phyloP scores from a whole-genome alignment of 2,113 vertebrate species.

The Platycercus adscitus region DNA sequence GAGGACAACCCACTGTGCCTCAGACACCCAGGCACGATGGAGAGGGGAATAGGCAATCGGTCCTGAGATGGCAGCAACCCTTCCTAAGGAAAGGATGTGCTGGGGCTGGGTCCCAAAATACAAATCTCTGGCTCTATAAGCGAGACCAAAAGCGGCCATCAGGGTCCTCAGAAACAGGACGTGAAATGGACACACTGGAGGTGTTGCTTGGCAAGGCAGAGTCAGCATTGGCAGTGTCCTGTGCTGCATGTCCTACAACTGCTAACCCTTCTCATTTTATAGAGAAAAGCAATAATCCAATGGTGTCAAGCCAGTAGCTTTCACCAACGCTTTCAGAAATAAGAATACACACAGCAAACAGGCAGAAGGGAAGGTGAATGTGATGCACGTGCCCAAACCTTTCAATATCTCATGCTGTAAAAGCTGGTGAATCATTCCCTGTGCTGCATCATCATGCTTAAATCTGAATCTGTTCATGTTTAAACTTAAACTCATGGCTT shows the following conservation, averaged over 20 bases:
- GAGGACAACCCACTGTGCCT: neutral
- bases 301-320: neutral
- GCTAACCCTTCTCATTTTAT: neutral
- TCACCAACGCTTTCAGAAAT: neutral
- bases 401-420: fast-evolving
- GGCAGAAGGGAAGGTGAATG: neutral
- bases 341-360: neutral
- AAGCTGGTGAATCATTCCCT: neutral
- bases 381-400: fast-evolving
- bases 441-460: neutral
- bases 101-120: neutral
- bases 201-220: neutral
- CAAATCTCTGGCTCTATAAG: neutral
- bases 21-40: neutral
- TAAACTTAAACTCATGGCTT: neutral
- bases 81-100: neutral
- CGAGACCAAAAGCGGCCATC: neutral
- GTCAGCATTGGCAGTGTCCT: neutral
- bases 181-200: neutral
- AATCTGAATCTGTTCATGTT: neutral
- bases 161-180: neutral
- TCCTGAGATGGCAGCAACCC: neutral
- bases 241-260: neutral
- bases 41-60: neutral
- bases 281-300: neutral